Evolutionary conservation across 2,888 invertebrate genomes (phyloP), one percentile per base, ranked within the genome.

Genomic region (Leistus spinibarbis): DNA sequence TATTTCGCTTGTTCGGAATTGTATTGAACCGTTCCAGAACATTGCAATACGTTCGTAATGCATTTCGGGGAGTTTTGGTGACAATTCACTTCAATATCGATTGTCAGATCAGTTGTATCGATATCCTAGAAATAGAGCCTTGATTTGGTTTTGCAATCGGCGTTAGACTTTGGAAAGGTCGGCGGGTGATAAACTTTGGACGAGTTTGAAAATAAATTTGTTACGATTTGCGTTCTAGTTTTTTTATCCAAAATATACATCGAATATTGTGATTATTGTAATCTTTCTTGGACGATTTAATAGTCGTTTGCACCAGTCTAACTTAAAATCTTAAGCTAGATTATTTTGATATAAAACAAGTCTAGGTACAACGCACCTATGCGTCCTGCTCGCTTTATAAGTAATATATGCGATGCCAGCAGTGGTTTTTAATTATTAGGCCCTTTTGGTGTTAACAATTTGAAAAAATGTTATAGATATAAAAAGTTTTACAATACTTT

Each of bases 61-160:
- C 84, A 82, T 16, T 81, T 81, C 5, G 79, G 76, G 76, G 78
- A 27, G 77, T 76, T 22, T 79, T 56, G 53, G 4, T 62, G 69
- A 75, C 83, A 83, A 16, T 80, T 79, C 10, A 81, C 81, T 62
- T 81, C 79, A 23, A 83, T 79, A 68, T 81, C 80, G 10, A 81
- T 71, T 27, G 79, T 79, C 17, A 82, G 76, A 78, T 82, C 81
- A 2, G 79, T 75, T 57, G 82, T 78, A 69, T 81, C 80, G 24
- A 78, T 69, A 54, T 76, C 78, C 80, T 80, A 69, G 13, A 78
- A 78, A 60, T 65, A 53, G 17, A 54, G 17, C 54, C n/a, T n/a
- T 5, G 40, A 40, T 40, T 40, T 40, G 10, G 40, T 13, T 10
- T 10, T 40, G 40, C 13, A 4, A 40, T 67, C 67, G 67, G 65